phyloP scores from a whole-genome alignment of 2,113 vertebrate species.

The Planiliza haematocheilus region DNA sequence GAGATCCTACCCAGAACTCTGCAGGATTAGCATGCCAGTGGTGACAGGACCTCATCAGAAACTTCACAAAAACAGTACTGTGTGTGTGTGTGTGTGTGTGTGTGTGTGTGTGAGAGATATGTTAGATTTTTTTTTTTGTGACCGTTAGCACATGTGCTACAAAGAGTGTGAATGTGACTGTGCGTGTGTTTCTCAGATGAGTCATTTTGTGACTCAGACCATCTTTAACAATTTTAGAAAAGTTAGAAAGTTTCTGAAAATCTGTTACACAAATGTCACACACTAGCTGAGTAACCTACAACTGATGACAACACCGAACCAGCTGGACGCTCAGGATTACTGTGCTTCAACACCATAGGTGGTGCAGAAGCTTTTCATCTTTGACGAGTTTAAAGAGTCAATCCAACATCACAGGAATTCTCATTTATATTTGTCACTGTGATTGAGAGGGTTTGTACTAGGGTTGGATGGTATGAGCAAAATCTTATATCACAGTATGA shows the following conservation, averaged over 20 bases:
- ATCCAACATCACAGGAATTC: no score
- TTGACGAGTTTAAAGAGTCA: no score
- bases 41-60: conserved; percentile 36
- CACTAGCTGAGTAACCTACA: neutral
- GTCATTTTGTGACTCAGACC: conserved; percentile 27
- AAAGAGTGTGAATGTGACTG: neutral
- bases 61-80: conserved; percentile 13
- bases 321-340: conserved; percentile 3
- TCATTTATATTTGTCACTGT: no score
- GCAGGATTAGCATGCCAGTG: conserved; percentile 54
- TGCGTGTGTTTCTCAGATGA: conserved; percentile 4
- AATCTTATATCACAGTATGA: no score
- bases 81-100: neutral
- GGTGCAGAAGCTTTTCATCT: neutral
- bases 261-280: neutral
- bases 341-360: neutral
- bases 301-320: neutral
- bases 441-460: no score
- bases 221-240: neutral
- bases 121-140: neutral
- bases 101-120: neutral
- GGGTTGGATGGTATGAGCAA: no score
- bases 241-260: conserved; percentile 6
- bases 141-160: neutral
- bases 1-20: no score